phyloP scores from a whole-genome alignment of 2,888 invertebrate genomes.

The Agonopterix alstromeriana region DNA sequence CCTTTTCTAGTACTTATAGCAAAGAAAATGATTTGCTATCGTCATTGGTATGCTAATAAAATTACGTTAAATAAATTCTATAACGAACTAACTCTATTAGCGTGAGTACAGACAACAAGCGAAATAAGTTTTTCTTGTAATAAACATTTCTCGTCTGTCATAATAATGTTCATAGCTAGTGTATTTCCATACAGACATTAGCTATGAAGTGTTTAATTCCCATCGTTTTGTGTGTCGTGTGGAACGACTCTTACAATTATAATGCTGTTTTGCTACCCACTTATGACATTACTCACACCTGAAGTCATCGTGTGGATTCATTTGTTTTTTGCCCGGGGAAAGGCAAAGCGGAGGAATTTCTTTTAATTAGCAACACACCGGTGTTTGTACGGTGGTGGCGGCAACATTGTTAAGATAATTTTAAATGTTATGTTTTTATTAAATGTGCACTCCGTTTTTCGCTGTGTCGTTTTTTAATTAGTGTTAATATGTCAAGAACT shows the following conservation, averaged over 20 bases:
- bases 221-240: constrained; percentile 38
- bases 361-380: constrained; percentile 55
- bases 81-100: constrained; percentile 4
- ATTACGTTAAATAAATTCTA: too few species aligned
- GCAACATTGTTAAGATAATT: constrained; percentile 35
- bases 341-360: constrained; percentile 52
- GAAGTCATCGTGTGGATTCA: constrained; percentile 43
- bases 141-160: constrained; percentile 27
- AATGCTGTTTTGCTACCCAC: constrained; percentile 48
- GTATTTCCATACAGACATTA: constrained; percentile 41
- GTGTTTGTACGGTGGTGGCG: constrained; percentile 29
- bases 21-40: too few species aligned
- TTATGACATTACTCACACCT: constrained; percentile 65
- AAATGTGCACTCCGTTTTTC: constrained; percentile 13
- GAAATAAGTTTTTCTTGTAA: constrained; percentile 11
- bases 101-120: constrained; percentile 3
- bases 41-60: too few species aligned
- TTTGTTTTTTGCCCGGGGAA: constrained; percentile 46
- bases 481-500: background rate
- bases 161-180: constrained; percentile 13
- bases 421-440: constrained; percentile 17
- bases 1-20: too few species aligned
- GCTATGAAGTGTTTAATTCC: constrained; percentile 36
- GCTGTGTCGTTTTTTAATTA: constrained; percentile 7
- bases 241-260: constrained; percentile 49